These are phyloP conservation scores for Epizoanthus stellaris DNA, from an alignment of 92 coral and sea anemone species.

Conservation along the genomic window DNA sequence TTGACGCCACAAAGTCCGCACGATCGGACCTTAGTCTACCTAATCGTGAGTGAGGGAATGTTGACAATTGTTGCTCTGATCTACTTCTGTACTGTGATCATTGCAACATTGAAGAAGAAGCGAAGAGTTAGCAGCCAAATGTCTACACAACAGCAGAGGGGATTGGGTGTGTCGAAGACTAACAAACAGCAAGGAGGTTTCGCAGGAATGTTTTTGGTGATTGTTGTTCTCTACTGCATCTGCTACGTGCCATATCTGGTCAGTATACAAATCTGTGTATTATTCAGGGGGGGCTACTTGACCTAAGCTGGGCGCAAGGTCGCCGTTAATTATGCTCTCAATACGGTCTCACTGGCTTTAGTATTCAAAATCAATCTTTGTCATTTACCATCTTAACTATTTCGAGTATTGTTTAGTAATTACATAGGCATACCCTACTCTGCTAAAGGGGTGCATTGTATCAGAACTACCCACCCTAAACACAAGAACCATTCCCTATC, in stretches of 20 bases:
- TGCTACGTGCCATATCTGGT: conserved; percentile 93
- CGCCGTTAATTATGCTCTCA: no score
- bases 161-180: conserved; percentile 56
- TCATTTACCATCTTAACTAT: not conserved
- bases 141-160: conserved; percentile 72
- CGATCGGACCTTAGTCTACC: conserved; percentile 69
- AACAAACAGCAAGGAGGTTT: conserved; percentile 76
- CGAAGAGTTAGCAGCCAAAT: conserved; percentile 57
- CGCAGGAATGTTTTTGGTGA: conserved; percentile 79
- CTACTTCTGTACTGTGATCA: conserved; percentile 68
- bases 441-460: no score
- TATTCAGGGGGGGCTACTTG: no score
- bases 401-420: no score
- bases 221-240: conserved; percentile 75
- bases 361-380: not conserved
- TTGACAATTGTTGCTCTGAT: conserved; percentile 60
- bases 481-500: no score
- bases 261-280: conserved; percentile 42
- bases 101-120: conserved; percentile 60
- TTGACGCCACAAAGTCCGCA: conserved; percentile 56
- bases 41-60: conserved; percentile 78
- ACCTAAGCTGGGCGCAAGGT: not conserved
- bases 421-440: no score
- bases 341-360: not conserved
- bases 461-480: no score